These are phyloP conservation scores for Pygmarrhopalites habei DNA, from an alignment of 1,140 invertebrate species.

Conservation along the genomic window DNA sequence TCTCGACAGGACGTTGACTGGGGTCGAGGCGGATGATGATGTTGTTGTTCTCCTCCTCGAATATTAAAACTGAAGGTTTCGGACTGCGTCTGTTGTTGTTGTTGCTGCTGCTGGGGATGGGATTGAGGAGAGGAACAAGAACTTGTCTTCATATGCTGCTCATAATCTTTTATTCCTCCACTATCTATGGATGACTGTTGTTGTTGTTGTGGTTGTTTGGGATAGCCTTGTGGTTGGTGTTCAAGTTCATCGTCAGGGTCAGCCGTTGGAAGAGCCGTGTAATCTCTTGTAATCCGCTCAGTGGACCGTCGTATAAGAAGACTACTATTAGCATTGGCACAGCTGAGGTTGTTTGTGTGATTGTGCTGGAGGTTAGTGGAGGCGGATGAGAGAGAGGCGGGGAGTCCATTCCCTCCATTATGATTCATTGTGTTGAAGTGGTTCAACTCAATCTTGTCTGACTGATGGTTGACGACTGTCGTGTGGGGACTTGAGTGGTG, in stretches of 20 bases:
- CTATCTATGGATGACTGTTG: neutral
- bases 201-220: neutral
- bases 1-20: neutral
- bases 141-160: too few relatives aligned
- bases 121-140: too few relatives aligned
- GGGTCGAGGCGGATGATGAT: too few relatives aligned
- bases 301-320: neutral
- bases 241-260: constrained; percentile 25
- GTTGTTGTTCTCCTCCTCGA: neutral
- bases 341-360: constrained; percentile 33
- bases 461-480: neutral
- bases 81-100: constrained; percentile 3
- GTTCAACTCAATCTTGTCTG: constrained; percentile 67
- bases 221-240: neutral
- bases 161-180: too few relatives aligned
- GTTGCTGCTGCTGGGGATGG: neutral
- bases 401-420: constrained; percentile 22
- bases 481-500: neutral
- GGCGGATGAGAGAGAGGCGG: neutral
- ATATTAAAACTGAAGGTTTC: neutral
- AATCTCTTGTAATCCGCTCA: constrained; percentile 3
- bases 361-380: constrained; percentile 2
- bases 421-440: constrained; percentile 41
- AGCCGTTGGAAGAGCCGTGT: constrained; percentile 30
- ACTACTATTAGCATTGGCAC: neutral